Evolutionary conservation across 2,888 invertebrate genomes (phyloP).

Genomic region (Rhamnusium bicolor): DNA sequence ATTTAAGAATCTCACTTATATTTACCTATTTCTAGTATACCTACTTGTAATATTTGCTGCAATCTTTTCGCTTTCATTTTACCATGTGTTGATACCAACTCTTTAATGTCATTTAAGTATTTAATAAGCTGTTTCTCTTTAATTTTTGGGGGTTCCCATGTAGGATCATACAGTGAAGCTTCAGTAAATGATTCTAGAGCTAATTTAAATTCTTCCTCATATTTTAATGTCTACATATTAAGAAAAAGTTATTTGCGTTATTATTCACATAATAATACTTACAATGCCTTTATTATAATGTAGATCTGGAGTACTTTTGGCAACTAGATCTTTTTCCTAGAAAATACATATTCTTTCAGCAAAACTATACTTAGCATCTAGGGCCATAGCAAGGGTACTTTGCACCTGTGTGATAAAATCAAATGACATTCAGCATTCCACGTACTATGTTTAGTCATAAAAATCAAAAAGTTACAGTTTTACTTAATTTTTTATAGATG

Average conservation of each 20-base stretch:
- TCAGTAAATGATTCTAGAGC: constrained; percentile 81
- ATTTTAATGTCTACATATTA: constrained; percentile 80
- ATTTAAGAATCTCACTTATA: no score
- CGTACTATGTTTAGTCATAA: no score
- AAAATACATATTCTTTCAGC: constrained; percentile 46
- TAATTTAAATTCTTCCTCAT: constrained; percentile 83
- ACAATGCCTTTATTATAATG: constrained; percentile 90
- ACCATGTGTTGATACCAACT: constrained; percentile 79
- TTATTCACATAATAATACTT: constrained; percentile 67
- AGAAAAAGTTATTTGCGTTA: background rate
- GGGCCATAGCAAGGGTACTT: no score
- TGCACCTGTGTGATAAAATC: no score
- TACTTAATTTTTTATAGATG: no score
- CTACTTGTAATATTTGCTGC: constrained; percentile 78
- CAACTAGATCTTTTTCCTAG: constrained; percentile 80
- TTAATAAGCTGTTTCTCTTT: constrained; percentile 77
- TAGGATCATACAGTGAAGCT: constrained; percentile 82
- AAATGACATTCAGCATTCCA: no score
- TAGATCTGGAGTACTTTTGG: constrained; percentile 83
- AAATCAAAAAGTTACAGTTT: no score
- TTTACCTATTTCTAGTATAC: background rate
- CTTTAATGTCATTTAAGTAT: constrained; percentile 79
- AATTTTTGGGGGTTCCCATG: constrained; percentile 80
- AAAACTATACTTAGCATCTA: no score
- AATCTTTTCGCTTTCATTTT: constrained; percentile 83